Evolutionary conservation across 2,888 invertebrate genomes (phyloP).

Genomic region (Digitonthophagus gazella): DNA sequence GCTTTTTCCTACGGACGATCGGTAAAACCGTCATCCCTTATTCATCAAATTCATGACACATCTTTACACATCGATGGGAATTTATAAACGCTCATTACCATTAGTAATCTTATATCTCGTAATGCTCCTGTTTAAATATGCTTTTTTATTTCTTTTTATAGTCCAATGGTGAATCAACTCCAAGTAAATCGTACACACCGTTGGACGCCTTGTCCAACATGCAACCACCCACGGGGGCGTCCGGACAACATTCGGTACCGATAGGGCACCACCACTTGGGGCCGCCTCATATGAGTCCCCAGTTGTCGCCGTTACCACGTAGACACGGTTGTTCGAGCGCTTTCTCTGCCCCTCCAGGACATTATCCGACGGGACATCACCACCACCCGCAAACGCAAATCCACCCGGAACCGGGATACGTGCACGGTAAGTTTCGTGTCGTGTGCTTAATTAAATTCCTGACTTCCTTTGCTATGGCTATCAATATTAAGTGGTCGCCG

Average conservation of each 20-base stretch:
- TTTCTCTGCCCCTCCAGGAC: slow-evolving; percentile 56
- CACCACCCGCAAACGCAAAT: slow-evolving; percentile 39
- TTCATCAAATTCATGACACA: no score
- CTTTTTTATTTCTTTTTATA: slow-evolving; percentile 45
- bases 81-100: no score
- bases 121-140: no score
- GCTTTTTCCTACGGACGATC: no score
- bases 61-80: no score
- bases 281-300: slow-evolving; percentile 56
- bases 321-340: slow-evolving; percentile 61
- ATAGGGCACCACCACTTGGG: slow-evolving; percentile 50
- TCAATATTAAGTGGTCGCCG: slow-evolving; percentile 9
- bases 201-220: slow-evolving; percentile 81
- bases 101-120: no score
- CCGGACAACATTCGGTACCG: slow-evolving; percentile 43
- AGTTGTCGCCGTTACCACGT: slow-evolving; percentile 41
- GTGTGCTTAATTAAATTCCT: slow-evolving; percentile 5
- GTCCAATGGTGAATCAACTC: slow-evolving; percentile 36
- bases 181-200: slow-evolving; percentile 74
- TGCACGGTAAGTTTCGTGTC: slow-evolving; percentile 47
- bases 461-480: not conserved
- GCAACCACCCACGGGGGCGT: slow-evolving; percentile 72
- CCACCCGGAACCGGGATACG: slow-evolving; percentile 42
- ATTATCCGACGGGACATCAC: slow-evolving; percentile 46
- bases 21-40: no score